Base-by-base conservation (phyloP, 1,140 invertebrate genomes). In the Pseudachorutes palmiensis region DNA sequence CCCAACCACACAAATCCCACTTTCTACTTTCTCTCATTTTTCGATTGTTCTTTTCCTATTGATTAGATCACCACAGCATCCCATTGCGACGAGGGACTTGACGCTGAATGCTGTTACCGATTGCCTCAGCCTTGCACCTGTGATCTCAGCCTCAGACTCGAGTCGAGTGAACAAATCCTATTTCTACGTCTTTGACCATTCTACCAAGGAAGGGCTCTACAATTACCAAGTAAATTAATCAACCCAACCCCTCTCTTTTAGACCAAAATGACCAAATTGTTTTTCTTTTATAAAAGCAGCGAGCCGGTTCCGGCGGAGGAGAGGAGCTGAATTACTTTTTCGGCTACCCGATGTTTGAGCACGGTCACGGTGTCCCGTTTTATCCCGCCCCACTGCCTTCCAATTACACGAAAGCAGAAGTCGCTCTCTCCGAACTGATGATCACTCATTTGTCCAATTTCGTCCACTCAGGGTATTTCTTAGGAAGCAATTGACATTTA, bases 121-220 rank as follows among this genome's bases (percentile, higher is more conserved):
- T 76, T 94, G 90, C 0, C 88, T 93, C 74, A 91, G 89, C 75
- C 89, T 93, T 0, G 90, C 90, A 0, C 90, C 91, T 0, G 80
- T 92, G 12, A 77, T 80, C 0, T 67, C 69, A n/a, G 66, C 69
- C 14, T 55, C 67, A 16, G 72, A 73, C 22, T 69, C 69, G n/a
- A 55, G 62, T 9, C 62, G 66, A 69, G 51, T 62, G 24, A 58
- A 59, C 36, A 87, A 86, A 55, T 86, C 87, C 0, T 96, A 88
- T 78, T 94, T 95, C 79, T 95, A 94, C 78, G 90, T 95, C 0
- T 95, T 94, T 75, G 90, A 91, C 76, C 92, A 97, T 78, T 92
- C 96, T 75, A 91, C 89, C 0, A 92, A 91, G 73, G 89, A 94
- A 69, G 90, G 92, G 2, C 88, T 92, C 75, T 93, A 91, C 51